Evolutionary conservation across 2,113 vertebrate genomes (phyloP).

Genomic region (Indri indri): DNA sequence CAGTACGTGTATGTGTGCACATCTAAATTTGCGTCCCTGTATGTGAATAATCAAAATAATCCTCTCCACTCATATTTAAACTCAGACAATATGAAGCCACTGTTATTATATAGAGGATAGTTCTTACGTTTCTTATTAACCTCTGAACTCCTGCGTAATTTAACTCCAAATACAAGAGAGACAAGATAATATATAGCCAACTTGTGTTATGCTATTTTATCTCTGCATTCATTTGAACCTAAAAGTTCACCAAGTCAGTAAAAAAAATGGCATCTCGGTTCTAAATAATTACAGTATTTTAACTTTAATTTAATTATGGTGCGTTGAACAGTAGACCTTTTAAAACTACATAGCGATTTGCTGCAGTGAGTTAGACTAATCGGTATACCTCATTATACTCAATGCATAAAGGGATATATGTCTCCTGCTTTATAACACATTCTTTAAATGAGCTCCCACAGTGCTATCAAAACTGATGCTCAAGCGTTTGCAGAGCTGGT

Average conservation of each 20-base stretch:
- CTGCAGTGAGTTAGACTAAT: conserved; percentile 74
- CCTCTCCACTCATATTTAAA: conserved; percentile 44
- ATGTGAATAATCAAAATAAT: conserved; percentile 35
- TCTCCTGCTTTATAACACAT: conserved; percentile 64
- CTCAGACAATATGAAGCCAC: conserved; percentile 28
- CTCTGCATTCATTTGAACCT: conserved; percentile 61
- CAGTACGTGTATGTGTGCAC: background rate
- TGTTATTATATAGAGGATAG: conserved; percentile 18
- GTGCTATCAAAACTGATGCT: conserved; percentile 50
- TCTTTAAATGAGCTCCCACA: conserved; percentile 44
- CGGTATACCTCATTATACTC: conserved; percentile 68
- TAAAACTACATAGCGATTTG: conserved; percentile 69
- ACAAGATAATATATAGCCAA: conserved; percentile 73
- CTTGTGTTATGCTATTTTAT: conserved; percentile 63
- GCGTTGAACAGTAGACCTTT: conserved; percentile 75
- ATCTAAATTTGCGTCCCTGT: background rate
- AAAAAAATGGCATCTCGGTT: conserved; percentile 54
- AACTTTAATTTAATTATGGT: conserved; percentile 80
- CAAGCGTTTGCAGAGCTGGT: background rate
- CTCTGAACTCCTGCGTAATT: conserved; percentile 69
- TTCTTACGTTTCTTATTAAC: conserved; percentile 70
- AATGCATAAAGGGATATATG: conserved; percentile 70
- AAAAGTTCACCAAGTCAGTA: conserved; percentile 74
- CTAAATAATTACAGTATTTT: conserved; percentile 80
- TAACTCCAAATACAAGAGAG: conserved; percentile 70